A percentile compares a stretch with the other conserved stretches of the same genome.
Evolutionary conservation across 2,113 vertebrate genomes (phyloP).

Genomic region (Rhinolophus sinicus): DNA sequence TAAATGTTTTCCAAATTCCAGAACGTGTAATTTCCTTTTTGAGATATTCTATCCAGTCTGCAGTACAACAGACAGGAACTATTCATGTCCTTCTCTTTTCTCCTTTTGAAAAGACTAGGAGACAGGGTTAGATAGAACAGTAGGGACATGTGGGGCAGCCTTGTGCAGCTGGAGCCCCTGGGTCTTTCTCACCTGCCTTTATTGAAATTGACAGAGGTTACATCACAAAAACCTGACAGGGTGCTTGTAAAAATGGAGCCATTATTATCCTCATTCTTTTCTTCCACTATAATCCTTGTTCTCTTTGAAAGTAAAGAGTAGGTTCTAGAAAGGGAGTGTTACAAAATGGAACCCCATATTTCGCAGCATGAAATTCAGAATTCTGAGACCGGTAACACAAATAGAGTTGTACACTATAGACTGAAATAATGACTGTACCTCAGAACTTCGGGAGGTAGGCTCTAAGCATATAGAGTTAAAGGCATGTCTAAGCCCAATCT

Average conservation of each 20-base stretch:
- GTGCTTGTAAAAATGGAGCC: conserved; percentile 78
- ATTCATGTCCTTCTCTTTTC: conserved; percentile 78
- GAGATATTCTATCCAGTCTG: conserved; percentile 71
- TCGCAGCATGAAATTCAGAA: conserved; percentile 79
- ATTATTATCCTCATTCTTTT: conserved; percentile 82
- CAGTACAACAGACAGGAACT: conserved; percentile 70
- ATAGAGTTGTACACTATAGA: conserved; percentile 68
- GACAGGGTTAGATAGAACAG: conserved; percentile 74
- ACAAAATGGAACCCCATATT: conserved; percentile 80
- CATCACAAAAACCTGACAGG: conserved; percentile 79
- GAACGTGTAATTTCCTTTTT: conserved; percentile 73
- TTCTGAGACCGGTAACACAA: conserved; percentile 73
- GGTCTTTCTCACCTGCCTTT: conserved; percentile 76
- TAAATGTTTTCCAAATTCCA: conserved; percentile 78
- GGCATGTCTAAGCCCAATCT: conserved; percentile 9
- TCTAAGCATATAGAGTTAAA: conserved; percentile 54
- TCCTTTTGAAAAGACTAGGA: conserved; percentile 73
- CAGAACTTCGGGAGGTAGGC: conserved; percentile 51
- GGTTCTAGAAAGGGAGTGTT: conserved; percentile 80
- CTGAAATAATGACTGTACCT: conserved; percentile 67
- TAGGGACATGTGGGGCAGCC: conserved; percentile 66
- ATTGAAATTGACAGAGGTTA: conserved; percentile 77
- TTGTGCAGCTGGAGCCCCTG: conserved; percentile 74
- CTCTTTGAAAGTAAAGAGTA: conserved; percentile 82
- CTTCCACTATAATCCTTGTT: conserved; percentile 76